Evolutionary conservation across 2,797 vertebrate genomes (phyloP), one percentile per base, ranked within the genome.

Genomic region (Selene dorsalis): DNA sequence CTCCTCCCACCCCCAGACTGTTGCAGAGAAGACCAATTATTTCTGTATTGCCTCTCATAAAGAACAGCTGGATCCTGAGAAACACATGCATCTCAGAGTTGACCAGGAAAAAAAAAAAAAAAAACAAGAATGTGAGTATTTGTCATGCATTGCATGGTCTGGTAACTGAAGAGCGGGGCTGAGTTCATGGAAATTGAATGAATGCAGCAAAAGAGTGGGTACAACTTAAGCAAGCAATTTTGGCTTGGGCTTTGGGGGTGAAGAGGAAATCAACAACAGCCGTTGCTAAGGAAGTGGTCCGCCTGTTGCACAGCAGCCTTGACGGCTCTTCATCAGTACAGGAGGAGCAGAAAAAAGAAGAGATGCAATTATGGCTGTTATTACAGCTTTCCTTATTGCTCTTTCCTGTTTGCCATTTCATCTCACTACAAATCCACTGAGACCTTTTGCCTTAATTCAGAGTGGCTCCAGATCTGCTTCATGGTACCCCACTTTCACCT

Each of bases 21-120:
- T 79, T 77, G 81, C 77, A 64, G 85, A 55, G 69, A 74, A 68
- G 74, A 82, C 67, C 83, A 87, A 88, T 92, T 90, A 86, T 86
- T 87, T 80, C 77, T 86, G 83, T 76, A 64, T 74, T 81, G 87
- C 75, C 55, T 82, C 87, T 88, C 89, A 84, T 88, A 88, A 91
- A 87, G 85, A 91, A 90, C 92, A 92, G 90, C 91, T 92, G 91
- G 88, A 88, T 85, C 77, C 79, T 50, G 63, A 78, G 76, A 53
- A 12, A 28, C 73, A 84, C 80, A 28, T 85, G 82, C 80, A 77
- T 85, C 74, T 82, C 58, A 64, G 73, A 78, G 75, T 73, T 77
- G 47, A 32, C n/a, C 26, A 35, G 22, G 47, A 58, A 63, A 47
- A 43, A 48, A 45, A 32, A 55, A 30, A 57, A 75, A 69, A 73